Percentiles rank a stretch among this genome's conserved stretches.
These are phyloP conservation scores for Caenorhabditis doughertyi DNA, from an alignment of 2,888 invertebrate species.

Conservation along the genomic window DNA sequence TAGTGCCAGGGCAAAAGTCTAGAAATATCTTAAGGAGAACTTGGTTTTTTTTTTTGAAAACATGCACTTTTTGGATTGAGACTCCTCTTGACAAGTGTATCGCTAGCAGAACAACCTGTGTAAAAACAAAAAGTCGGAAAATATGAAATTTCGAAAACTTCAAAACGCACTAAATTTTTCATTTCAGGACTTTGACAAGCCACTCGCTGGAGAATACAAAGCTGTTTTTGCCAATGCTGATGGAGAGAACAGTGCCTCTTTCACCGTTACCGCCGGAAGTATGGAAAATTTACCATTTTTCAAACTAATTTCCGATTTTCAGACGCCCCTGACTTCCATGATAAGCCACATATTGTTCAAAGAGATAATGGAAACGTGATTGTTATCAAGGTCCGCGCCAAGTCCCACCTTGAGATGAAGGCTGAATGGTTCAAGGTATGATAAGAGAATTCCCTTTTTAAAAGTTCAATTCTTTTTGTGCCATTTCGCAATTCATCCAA, in stretches of 20 bases:
- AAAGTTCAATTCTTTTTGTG: constrained; percentile 6
- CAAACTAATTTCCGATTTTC: constrained; percentile 1
- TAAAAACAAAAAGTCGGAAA: too few relatives aligned
- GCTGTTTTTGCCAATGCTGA: constrained; percentile 77
- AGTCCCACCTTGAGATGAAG: constrained; percentile 82
- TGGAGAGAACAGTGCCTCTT: constrained; percentile 81
- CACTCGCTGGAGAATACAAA: constrained; percentile 82
- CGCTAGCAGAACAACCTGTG: too few relatives aligned
- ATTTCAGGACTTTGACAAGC: constrained; percentile 82
- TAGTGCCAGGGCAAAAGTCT: constrained; percentile 6
- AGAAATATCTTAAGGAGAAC: too few relatives aligned
- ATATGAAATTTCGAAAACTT: too few relatives aligned
- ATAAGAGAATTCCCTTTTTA: neutral
- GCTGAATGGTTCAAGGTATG: constrained; percentile 82
- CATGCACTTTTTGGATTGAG: too few relatives aligned
- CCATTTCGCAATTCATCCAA: constrained; percentile 47
- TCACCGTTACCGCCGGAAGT: constrained; percentile 83
- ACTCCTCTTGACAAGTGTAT: too few relatives aligned
- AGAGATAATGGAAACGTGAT: constrained; percentile 82
- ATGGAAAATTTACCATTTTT: constrained; percentile 23
- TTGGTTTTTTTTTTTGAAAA: too few relatives aligned
- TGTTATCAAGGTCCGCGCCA: constrained; percentile 82
- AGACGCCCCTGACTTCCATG: constrained; percentile 83
- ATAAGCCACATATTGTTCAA: constrained; percentile 83
- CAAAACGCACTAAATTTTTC: too few relatives aligned